These are phyloP conservation scores for Stratiomys singularior DNA, from an alignment of 2,888 invertebrate genomes.

Conservation along the genomic window DNA sequence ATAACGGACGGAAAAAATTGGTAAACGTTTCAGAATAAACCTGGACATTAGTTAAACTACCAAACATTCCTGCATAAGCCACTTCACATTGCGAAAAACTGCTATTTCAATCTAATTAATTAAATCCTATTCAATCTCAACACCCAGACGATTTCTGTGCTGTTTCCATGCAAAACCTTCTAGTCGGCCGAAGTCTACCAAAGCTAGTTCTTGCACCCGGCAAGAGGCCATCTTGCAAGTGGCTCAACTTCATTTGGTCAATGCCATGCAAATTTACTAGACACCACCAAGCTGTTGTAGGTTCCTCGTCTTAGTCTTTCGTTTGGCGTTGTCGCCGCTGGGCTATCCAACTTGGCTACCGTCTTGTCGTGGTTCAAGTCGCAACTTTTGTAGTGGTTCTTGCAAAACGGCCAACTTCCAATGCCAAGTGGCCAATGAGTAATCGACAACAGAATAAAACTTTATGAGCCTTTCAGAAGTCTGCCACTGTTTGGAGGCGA, in stretches of 20 bases:
- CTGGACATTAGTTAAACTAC: too few species aligned
- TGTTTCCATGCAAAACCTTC: neutral
- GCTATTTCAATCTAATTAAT: neutral
- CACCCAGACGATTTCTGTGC: neutral
- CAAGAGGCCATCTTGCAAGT: neutral
- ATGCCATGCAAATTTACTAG: constrained; percentile 39
- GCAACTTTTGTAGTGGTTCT: too few species aligned
- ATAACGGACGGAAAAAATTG: neutral
- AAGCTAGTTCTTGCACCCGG: neutral
- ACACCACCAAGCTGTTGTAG: constrained; percentile 9
- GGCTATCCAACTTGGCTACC: constrained; percentile 26
- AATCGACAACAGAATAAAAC: constrained; percentile 46
- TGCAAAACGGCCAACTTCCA: constrained; percentile 10
- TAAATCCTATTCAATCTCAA: neutral
- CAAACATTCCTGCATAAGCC: too few species aligned
- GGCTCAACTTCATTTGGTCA: neutral
- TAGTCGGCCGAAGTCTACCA: neutral
- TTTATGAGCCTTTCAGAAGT: constrained; percentile 44
- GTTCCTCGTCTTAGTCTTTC: constrained; percentile 23
- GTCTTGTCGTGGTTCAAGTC: neutral
- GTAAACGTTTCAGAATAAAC: neutral
- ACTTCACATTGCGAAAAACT: too few species aligned
- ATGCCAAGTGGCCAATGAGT: constrained; percentile 40
- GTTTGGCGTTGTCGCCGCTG: constrained; percentile 36
- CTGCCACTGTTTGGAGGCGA: constrained; percentile 38